Percentiles rank a stretch among this genome's conserved stretches.
Conservation (phyloP, 1,140 invertebrate genomes). For the Saxidomus purpurata region DNA sequence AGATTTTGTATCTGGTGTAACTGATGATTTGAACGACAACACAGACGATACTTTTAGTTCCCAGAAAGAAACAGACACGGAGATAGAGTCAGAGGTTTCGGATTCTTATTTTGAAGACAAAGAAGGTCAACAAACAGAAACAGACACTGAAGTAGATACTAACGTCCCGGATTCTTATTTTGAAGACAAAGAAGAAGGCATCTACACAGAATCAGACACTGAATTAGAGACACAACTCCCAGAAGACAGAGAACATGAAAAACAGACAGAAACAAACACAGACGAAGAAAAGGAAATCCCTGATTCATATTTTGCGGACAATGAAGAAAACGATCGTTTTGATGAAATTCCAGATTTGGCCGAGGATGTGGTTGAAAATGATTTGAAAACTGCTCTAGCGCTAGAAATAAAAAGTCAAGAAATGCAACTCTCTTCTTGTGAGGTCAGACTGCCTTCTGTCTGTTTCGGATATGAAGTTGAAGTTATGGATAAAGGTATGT, state of each 20-base stretch:
- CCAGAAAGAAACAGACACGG: background rate
- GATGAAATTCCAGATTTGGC: constrained; percentile 21
- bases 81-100: background rate
- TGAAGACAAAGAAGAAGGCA: background rate
- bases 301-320: background rate
- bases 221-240: background rate
- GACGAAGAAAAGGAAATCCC: background rate
- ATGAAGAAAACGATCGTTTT: constrained; percentile 13
- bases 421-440: constrained; percentile 46
- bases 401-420: background rate
- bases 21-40: background rate
- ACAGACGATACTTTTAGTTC: background rate
- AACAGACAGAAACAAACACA: background rate
- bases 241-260: background rate
- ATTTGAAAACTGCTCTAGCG: background rate
- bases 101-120: background rate
- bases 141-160: background rate
- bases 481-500: constrained; percentile 57
- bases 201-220: background rate
- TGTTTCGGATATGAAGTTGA: constrained; percentile 62
- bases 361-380: background rate
- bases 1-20: background rate
- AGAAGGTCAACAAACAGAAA: background rate
- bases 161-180: background rate
- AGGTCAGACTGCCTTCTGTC: constrained; percentile 55